Evolutionary conservation across 2,113 vertebrate genomes (phyloP), one percentile per base, ranked within the genome.

Genomic region (Engystomops pustulosus): DNA sequence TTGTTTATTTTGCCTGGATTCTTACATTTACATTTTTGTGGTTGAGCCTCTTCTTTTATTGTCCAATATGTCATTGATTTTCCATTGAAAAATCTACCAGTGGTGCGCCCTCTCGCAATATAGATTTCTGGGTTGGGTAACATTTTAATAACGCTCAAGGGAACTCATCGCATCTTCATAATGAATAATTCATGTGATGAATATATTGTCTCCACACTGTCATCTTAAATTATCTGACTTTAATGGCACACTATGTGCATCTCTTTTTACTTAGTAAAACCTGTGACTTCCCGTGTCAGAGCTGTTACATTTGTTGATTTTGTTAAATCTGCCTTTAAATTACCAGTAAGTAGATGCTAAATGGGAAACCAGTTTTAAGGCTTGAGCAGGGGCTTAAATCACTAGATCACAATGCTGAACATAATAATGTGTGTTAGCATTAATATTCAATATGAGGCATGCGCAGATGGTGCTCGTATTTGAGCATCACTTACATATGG

Each of bases 171-270:
- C 88, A 90, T 89, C 85, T 91, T 86, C 78, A 20, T 60, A 38
- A 92, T 95, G 93, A 95, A 95, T 96, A 93, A 96, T 96, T 92
- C 89, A 96, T 95, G 23, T 55, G 8, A 32, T 69, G 87, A 83
- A 86, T 88, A 90, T 88, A 86, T 88, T 88, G 90, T 89, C 91
- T 87, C 86, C 86, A 80, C 85, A 88, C 60, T 88, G 86, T 88
- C 88, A 76, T 65, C 89, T 44, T 89, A 79, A 85, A 90, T 89
- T 89, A 89, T 87, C 85, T 49, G 87, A 83, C 62, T 44, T 84
- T 87, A 87, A 81, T 34, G 87, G 88, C 62, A 86, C 75, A 69
- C 32, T 14, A 41, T 62, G 1, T 76, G 70, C 47, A n/a, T 82
- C n/a, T 45, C 76, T 85, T 89, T 80, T 87, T 70, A 81, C 27